Percentiles rank a stretch among this genome's conserved stretches.
These are phyloP conservation scores for Engraulis encrasicolus DNA, from an alignment of 2,113 vertebrate species.

Conservation along the genomic window DNA sequence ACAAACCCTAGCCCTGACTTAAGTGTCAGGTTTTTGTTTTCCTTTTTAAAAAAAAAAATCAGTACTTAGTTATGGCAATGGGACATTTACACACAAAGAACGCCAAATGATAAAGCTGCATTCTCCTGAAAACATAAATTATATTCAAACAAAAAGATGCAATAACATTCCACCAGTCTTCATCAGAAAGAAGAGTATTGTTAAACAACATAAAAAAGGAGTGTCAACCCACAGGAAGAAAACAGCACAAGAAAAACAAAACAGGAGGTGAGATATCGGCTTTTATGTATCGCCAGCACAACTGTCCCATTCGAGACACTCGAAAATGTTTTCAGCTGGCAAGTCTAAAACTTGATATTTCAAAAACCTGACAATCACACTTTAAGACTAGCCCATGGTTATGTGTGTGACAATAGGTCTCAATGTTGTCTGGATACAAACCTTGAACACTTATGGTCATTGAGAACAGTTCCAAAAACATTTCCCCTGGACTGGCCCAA, in stretches of 20 bases:
- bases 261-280: background rate
- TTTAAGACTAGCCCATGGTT: background rate
- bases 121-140: constrained; percentile 16
- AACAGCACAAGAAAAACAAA: background rate
- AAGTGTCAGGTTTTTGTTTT: background rate
- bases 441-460: background rate
- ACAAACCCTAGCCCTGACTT: background rate
- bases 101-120: constrained; percentile 14
- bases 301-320: background rate
- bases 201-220: background rate
- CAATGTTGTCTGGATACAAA: background rate
- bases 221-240: background rate
- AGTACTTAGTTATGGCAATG: background rate
- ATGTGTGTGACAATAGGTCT: background rate
- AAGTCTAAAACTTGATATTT: background rate
- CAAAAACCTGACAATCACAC: background rate
- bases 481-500: background rate
- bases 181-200: background rate
- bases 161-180: constrained; percentile 1
- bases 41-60: background rate
- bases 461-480: background rate
- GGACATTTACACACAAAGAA: constrained; percentile 2
- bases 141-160: constrained; percentile 19
- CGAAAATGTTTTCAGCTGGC: background rate
- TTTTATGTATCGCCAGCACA: background rate